Evolutionary conservation across 1,140 invertebrate species (phyloP), one percentile per base, ranked within the genome.

Genomic region (Orchesella cincta): DNA sequence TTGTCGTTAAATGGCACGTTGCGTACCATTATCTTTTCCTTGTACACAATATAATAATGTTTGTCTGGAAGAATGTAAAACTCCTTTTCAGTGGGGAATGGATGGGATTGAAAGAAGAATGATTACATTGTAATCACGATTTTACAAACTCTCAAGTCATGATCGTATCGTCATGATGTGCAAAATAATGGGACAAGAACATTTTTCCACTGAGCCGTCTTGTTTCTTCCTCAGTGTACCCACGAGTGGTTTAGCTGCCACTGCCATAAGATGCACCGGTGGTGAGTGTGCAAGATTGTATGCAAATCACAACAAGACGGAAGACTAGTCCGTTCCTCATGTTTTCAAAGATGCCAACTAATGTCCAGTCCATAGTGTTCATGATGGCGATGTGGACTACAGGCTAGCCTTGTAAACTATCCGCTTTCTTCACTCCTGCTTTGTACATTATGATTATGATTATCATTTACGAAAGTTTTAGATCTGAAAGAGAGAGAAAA

Each of bases 161-260:
- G 62, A 29, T 67, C 23, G 3, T 57, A 14, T 31, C 33, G 3
- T 67, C 62, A 67, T 67, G 62, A 67, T 67, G 62, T 67, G 62
- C 62, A 67, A 67, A 67, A 67, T 67, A 67, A 67, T 67, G 31
- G 62, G 62, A 67, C 62, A 67, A 67, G 62, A 67, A n/a, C n/a
- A n/a, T n/a, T 67, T 67, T 67, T 67, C 62, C 31, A 26, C 12
- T 67, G 23, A 26, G 14, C 52, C 23, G 8, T 3, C 52, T 57
- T 23, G 31, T 67, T 67, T 18, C 31, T 31, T 67, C 8, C 54
- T 62, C 26, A 23, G 8, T 67, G 26, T 67, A 67, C 14, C 33
- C 14, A 67, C 33, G 23, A 14, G 33, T 67, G 26, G 26, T 12
- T 31, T 67, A 31, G 8, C 54, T 23, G 26, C 26, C 54, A 57